These are phyloP conservation scores for Caranx ignobilis DNA, from an alignment of 2,113 vertebrate species.

Conservation along the genomic window DNA sequence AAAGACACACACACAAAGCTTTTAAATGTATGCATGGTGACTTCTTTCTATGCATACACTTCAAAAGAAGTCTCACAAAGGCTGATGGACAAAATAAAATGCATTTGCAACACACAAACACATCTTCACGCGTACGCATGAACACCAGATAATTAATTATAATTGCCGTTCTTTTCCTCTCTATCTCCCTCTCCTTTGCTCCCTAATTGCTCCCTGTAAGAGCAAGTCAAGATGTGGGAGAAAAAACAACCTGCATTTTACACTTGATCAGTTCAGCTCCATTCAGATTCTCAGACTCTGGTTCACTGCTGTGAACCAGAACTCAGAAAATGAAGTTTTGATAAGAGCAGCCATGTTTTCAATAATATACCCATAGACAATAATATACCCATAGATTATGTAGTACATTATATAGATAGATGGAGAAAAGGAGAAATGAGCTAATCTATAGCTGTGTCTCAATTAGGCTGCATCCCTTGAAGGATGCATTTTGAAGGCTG, in stretches of 20 bases:
- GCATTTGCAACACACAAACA: neutral
- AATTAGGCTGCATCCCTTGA: too few species aligned
- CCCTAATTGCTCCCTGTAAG: constrained; percentile 33
- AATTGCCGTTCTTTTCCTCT: constrained; percentile 23
- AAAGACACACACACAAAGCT: neutral
- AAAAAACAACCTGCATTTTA: constrained; percentile 19
- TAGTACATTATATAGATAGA: too few species aligned
- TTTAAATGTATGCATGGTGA: too few species aligned
- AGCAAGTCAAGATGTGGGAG: constrained; percentile 9
- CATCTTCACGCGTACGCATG: neutral
- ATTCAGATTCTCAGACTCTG: neutral
- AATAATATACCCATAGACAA: too few species aligned
- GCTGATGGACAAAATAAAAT: neutral
- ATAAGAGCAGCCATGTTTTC: too few species aligned
- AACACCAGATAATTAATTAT: constrained; percentile 25
- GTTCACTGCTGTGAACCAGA: neutral
- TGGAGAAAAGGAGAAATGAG: too few species aligned
- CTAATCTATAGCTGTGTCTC: too few species aligned
- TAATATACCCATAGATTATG: too few species aligned
- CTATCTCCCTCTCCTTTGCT: constrained; percentile 1
- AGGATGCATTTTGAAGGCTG: too few species aligned
- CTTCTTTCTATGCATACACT: neutral
- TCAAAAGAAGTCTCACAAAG: neutral
- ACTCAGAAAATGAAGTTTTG: neutral
- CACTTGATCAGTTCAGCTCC: neutral